A percentile compares a stretch with the other conserved stretches of the same genome.
These are phyloP conservation scores for Hesperia comma DNA, from an alignment of 2,888 invertebrate genomes.

Conservation along the genomic window DNA sequence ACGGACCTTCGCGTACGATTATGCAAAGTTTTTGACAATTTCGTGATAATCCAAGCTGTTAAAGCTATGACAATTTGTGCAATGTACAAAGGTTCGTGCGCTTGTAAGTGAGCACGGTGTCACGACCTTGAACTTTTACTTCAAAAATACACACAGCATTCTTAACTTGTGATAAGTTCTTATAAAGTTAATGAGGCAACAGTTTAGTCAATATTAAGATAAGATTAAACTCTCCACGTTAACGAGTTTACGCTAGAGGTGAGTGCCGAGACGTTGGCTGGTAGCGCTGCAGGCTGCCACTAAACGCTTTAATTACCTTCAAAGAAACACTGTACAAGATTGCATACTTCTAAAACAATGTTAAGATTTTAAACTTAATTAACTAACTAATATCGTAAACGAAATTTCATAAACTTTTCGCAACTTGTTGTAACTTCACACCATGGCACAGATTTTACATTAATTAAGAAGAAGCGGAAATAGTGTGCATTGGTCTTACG, in stretches of 20 bases:
- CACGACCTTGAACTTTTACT: too few species aligned
- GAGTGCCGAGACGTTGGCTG: slow-evolving; percentile 7
- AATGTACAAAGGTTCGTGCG: too few species aligned
- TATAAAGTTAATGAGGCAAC: background rate
- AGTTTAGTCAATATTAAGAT: slow-evolving; percentile 14
- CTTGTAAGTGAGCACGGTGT: too few species aligned
- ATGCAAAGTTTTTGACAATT: too few species aligned
- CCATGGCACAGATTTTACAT: too few species aligned
- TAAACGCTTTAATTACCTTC: slow-evolving; percentile 30
- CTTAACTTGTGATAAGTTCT: background rate
- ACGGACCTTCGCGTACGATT: too few species aligned
- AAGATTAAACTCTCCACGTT: slow-evolving; percentile 23
- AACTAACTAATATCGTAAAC: background rate
- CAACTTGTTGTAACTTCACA: too few species aligned
- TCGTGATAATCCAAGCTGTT: too few species aligned
- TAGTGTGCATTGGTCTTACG: too few species aligned
- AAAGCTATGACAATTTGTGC: too few species aligned
- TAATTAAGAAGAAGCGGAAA: too few species aligned
- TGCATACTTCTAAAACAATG: slow-evolving; percentile 4
- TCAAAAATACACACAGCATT: background rate
- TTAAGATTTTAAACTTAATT: slow-evolving; percentile 1
- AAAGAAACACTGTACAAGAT: slow-evolving; percentile 9
- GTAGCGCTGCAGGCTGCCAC: slow-evolving; percentile 9
- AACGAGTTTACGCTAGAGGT: slow-evolving; percentile 24
- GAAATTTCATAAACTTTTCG: too few species aligned